These are phyloP conservation scores for Halictus ligatus DNA, from an alignment of 2,888 invertebrate species.

Conservation along the genomic window DNA sequence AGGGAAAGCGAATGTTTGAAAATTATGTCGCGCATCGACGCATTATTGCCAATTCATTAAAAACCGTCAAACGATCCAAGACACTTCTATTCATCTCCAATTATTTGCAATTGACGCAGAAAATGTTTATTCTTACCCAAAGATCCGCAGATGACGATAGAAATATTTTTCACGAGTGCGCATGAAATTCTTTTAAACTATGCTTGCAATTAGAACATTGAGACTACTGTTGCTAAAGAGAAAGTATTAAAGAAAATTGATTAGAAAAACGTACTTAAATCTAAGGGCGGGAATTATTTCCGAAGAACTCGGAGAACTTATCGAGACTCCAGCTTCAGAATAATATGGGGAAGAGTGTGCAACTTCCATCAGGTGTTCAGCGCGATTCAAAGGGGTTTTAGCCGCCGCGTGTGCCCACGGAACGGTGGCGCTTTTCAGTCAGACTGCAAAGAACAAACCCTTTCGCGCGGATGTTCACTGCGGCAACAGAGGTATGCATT, in stretches of 20 bases:
- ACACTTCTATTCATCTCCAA: too few relatives aligned
- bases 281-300: not conserved
- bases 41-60: too few relatives aligned
- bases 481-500: slow-evolving; percentile 28
- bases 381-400: slow-evolving; percentile 28
- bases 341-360: slow-evolving; percentile 11
- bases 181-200: too few relatives aligned
- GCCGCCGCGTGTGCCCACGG: slow-evolving; percentile 7
- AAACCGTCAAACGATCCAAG: too few relatives aligned
- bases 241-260: too few relatives aligned
- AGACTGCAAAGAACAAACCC: slow-evolving; percentile 33
- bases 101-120: too few relatives aligned
- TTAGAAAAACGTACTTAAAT: not conserved
- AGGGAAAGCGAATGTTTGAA: too few relatives aligned
- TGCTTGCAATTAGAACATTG: not conserved
- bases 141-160: too few relatives aligned
- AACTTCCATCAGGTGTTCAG: slow-evolving; percentile 6
- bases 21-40: too few relatives aligned
- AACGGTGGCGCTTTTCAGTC: slow-evolving; percentile 35
- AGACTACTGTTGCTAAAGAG: too few relatives aligned
- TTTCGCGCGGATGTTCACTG: slow-evolving; percentile 25
- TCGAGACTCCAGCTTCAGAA: not conserved
- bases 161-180: too few relatives aligned
- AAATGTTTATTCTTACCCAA: too few relatives aligned
- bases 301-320: not conserved